Evolutionary conservation across 2,888 invertebrate genomes (phyloP).

Genomic region (Hemaris fuciformis): DNA sequence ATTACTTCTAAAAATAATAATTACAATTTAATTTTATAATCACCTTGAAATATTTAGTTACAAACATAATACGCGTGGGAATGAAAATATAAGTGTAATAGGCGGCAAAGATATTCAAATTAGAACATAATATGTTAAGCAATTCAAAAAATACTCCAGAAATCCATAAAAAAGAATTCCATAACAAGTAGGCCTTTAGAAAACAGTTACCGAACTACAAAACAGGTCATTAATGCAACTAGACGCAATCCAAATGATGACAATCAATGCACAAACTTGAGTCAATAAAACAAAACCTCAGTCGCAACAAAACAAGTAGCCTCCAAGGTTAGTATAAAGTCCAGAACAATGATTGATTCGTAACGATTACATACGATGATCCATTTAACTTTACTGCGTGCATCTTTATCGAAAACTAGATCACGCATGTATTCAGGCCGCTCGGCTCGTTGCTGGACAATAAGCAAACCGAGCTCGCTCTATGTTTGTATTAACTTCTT

Average conservation of each 20-base stretch:
- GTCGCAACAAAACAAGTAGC: not conserved
- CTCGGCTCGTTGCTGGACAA: conserved; percentile 29
- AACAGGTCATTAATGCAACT: not conserved
- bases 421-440: conserved; percentile 29
- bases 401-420: conserved; percentile 57
- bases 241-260: not conserved
- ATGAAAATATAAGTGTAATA: too few relatives aligned
- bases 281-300: not conserved
- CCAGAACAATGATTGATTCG: conserved; percentile 20
- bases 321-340: conserved; percentile 12
- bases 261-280: not conserved
- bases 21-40: too few relatives aligned
- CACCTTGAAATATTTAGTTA: too few relatives aligned
- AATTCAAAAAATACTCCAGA: too few relatives aligned
- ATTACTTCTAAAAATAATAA: too few relatives aligned
- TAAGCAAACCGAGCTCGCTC: conserved; percentile 42
- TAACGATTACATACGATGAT: conserved; percentile 39
- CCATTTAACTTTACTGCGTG: conserved; percentile 36
- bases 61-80: too few relatives aligned
- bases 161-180: too few relatives aligned
- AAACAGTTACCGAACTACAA: not conserved
- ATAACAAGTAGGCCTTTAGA: too few relatives aligned
- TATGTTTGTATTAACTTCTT: conserved; percentile 15
- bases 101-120: too few relatives aligned
- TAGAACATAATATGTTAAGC: too few relatives aligned